Base-by-base conservation (phyloP, 2,888 invertebrate genomes). In the Andrena bucephala region DNA sequence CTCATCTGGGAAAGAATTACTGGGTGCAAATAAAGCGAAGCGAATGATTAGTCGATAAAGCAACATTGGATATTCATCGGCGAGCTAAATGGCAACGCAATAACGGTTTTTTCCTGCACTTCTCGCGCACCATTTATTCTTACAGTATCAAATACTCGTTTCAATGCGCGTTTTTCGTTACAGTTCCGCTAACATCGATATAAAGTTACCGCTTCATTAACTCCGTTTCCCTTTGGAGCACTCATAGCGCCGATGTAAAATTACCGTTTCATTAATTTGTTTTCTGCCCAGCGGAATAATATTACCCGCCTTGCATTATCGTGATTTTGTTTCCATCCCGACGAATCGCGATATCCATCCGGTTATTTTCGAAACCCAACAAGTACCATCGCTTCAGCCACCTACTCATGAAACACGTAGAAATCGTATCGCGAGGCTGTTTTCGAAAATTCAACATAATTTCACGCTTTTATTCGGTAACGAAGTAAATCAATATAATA, bases 181-280 rank as follows among this genome's bases (percentile, higher is more conserved):
- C 36, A 54, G 16, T n/a, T 20, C 13, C 24, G n/a, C 29, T 36
- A 63, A 42, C 36, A 31, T n/a, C 66, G 66, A 57, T 66, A 31
- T 42, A 57, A 66, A 73, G 31, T 33, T 63, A 31, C 42, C 7
- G 66, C 57, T 66, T 31, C 57, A 66, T 73, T 66, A 66, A 66
- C 42, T 66, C 42, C n/a, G 57, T 57, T 73, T 42, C 20, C 36
- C 24, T 66, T 29, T 42, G 29, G 10, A 6, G 33, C 8, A 2
- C 65, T 5, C 27, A 3, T 16, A 10, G 24, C 7, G 50, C 27
- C n/a, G 29, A 2, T 6, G 20, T 52, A 42, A 42, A n/a, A 73
- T 72, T 57, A 57, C 57, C 27, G 57, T 57, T 27, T 57, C 57
- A 57, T 24, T 57, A 57, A 27, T 57, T 57, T 57, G 50, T 65